Percentiles rank a stretch among this genome's conserved stretches.
These are phyloP conservation scores for Myripristis murdjan DNA, from an alignment of 2,797 vertebrate species.

Conservation along the genomic window DNA sequence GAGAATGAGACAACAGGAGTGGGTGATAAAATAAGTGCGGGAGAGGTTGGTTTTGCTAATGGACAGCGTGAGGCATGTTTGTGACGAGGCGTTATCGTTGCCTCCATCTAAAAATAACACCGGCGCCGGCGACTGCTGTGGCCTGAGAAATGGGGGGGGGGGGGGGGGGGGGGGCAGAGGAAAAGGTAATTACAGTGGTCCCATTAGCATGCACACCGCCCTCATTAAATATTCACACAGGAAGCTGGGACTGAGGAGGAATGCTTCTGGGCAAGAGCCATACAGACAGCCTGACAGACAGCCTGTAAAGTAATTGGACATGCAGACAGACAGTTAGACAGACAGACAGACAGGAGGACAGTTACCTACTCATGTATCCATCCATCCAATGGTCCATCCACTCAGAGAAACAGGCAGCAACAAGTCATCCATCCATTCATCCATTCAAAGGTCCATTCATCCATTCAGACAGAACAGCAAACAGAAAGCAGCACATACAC, in stretches of 20 bases:
- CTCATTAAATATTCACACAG: slow-evolving; percentile 87
- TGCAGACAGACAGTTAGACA: slow-evolving; percentile 10
- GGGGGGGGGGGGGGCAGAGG: slow-evolving; percentile 33
- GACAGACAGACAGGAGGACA: slow-evolving; percentile 35
- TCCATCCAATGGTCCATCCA: slow-evolving; percentile 30
- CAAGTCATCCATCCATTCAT: slow-evolving; percentile 15
- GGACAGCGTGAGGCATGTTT: slow-evolving; percentile 61
- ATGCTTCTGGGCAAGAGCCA: slow-evolving; percentile 71
- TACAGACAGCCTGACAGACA: slow-evolving; percentile 34
- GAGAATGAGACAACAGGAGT: slow-evolving; percentile 31
- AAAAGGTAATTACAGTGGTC: slow-evolving; percentile 78
- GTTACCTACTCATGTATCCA: slow-evolving; percentile 29
- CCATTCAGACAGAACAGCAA: too few relatives aligned
- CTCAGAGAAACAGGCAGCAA: too few relatives aligned
- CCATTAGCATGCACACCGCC: slow-evolving; percentile 79
- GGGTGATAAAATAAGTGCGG: slow-evolving; percentile 8
- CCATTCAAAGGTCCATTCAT: not conserved
- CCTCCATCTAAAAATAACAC: slow-evolving; percentile 86
- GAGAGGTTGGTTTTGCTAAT: slow-evolving; percentile 46
- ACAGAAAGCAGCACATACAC: too few relatives aligned
- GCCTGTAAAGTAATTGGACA: slow-evolving; percentile 39
- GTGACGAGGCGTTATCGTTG: slow-evolving; percentile 76
- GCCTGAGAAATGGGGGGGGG: slow-evolving; percentile 73
- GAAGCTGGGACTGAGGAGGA: slow-evolving; percentile 71
- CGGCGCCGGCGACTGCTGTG: slow-evolving; percentile 63